phyloP scores from a whole-genome alignment of 2,113 vertebrate genomes.

The Balaeniceps rex region DNA sequence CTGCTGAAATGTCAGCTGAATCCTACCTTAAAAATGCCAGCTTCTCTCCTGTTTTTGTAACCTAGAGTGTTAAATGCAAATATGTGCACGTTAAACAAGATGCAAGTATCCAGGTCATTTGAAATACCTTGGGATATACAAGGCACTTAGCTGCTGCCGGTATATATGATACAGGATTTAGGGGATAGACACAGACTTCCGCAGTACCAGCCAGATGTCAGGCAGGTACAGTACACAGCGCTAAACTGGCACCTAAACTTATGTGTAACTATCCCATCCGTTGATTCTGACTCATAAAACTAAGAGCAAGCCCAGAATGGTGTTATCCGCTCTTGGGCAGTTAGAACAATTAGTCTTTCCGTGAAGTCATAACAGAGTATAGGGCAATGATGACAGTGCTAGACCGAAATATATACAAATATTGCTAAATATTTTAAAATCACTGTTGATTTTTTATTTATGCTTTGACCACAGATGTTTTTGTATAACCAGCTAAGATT shows the following conservation, averaged over 20 bases:
- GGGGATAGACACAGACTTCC: background rate
- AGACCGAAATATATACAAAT: background rate
- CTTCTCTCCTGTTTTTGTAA: background rate
- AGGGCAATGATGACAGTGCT: background rate
- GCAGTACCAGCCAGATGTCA: background rate
- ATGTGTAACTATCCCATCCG: accelerated
- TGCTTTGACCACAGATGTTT: background rate
- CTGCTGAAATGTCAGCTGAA: background rate
- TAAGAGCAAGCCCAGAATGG: background rate
- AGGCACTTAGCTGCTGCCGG: background rate
- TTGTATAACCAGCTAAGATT: background rate
- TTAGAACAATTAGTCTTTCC: background rate
- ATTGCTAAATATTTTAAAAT: background rate
- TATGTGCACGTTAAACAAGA: background rate
- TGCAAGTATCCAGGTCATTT: accelerated
- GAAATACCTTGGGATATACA: background rate
- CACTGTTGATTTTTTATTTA: background rate
- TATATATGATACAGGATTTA: background rate
- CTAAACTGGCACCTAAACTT: background rate
- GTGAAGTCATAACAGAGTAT: background rate
- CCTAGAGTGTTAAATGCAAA: background rate
- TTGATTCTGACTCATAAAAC: background rate
- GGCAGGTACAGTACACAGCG: background rate
- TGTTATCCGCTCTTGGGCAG: background rate
- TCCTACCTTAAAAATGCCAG: background rate